Conservation (phyloP, 2,113 vertebrate genomes). For the Nicator chloris region DNA sequence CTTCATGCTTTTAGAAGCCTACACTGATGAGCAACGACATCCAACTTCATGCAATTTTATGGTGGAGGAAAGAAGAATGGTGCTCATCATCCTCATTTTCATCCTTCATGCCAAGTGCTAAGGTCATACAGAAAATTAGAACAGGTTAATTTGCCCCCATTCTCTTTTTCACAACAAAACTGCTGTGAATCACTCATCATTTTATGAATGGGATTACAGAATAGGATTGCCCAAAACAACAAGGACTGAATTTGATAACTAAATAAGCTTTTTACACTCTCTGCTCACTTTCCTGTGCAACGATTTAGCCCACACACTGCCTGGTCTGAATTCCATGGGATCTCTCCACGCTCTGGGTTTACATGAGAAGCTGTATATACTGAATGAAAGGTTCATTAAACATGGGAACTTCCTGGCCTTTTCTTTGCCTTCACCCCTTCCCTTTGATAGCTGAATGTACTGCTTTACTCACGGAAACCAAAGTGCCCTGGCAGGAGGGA, state of each 20-base stretch:
- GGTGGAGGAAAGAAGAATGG: neutral
- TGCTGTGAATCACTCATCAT: neutral
- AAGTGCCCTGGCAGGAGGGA: slow-evolving; percentile 26
- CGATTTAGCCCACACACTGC: neutral
- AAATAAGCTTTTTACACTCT: neutral
- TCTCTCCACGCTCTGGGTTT: neutral
- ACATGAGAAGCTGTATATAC: neutral
- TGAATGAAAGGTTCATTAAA: slow-evolving; percentile 37
- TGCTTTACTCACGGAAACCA: slow-evolving; percentile 26
- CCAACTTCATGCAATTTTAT: neutral
- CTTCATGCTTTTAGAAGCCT: neutral
- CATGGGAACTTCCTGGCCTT: slow-evolving; percentile 28
- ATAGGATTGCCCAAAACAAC: neutral
- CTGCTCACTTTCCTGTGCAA: neutral
- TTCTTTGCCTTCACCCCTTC: slow-evolving; percentile 29
- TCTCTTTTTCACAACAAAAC: neutral
- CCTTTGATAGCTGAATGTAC: slow-evolving; percentile 21
- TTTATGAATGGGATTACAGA: neutral
- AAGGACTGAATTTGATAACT: neutral
- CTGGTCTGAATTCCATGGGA: neutral
- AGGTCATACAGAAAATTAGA: neutral
- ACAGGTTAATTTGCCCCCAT: neutral
- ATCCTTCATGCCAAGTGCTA: neutral
- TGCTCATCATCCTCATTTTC: neutral
- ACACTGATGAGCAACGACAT: neutral